Conservation (phyloP, 2,113 vertebrate genomes). For the Caloenas nicobarica region DNA sequence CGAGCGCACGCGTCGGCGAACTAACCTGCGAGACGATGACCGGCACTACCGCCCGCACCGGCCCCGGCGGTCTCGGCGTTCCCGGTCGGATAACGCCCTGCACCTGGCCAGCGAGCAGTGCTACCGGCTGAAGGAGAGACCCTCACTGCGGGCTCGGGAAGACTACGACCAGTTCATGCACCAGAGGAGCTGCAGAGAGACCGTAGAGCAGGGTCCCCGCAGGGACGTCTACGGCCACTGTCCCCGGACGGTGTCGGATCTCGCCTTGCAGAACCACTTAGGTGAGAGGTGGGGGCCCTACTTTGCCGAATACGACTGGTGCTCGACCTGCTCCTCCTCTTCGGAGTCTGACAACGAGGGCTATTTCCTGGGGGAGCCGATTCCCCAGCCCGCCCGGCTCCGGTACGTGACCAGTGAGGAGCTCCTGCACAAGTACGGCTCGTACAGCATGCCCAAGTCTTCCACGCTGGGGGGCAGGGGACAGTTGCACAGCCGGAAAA, state of each 20-base stretch:
- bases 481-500: conserved; percentile 91
- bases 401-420: conserved; percentile 94
- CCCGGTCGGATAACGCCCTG: conserved; percentile 95
- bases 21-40: conserved; percentile 76
- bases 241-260: conserved; percentile 94
- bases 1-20: conserved; percentile 82
- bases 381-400: conserved; percentile 90
- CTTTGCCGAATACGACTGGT: conserved; percentile 93
- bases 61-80: conserved; percentile 85
- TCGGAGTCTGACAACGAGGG: conserved; percentile 98
- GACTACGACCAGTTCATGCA: conserved; percentile 90
- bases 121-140: conserved; percentile 81
- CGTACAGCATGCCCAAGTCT: conserved; percentile 82
- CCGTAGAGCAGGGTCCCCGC: conserved; percentile 78
- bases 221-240: conserved; percentile 88
- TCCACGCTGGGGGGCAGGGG: conserved; percentile 84
- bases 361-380: conserved; percentile 96
- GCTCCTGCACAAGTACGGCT: conserved; percentile 91
- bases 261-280: conserved; percentile 92
- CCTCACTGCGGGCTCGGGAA: conserved; percentile 82
- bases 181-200: conserved; percentile 83
- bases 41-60: conserved; percentile 85
- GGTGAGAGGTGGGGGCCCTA: conserved; percentile 85
- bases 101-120: conserved; percentile 88
- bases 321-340: conserved; percentile 97